A percentile compares a stretch with the other conserved stretches of the same genome.
Conservation (phyloP, 2,888 invertebrate genomes). For the Macrophya alboannulata region DNA sequence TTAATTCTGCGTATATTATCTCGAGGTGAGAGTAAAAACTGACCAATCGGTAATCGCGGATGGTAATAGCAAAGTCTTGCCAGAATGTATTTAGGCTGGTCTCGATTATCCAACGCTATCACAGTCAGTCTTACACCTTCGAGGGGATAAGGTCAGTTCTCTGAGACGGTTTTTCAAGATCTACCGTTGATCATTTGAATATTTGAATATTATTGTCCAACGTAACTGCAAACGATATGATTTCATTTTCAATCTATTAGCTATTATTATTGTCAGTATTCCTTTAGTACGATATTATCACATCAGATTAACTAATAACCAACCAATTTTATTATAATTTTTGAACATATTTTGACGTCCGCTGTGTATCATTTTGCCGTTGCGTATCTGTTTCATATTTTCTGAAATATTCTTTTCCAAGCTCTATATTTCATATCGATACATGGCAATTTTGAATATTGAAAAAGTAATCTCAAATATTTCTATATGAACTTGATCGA, state of each 20-base stretch:
- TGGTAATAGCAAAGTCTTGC: constrained; percentile 50
- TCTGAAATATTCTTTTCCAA: not conserved
- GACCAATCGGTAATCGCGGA: constrained; percentile 51
- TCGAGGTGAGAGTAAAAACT: constrained; percentile 27
- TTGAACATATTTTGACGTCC: not conserved
- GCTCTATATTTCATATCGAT: not conserved
- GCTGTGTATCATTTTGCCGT: not conserved
- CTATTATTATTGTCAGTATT: not conserved
- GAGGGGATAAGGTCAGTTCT: constrained; percentile 54
- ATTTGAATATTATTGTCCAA: constrained; percentile 11
- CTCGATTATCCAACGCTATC: constrained; percentile 52
- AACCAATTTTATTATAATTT: not conserved
- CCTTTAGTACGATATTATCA: too few relatives aligned
- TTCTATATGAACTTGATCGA: not conserved
- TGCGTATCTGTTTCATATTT: not conserved
- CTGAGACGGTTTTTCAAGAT: not conserved
- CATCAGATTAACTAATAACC: not conserved
- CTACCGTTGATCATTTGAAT: not conserved
- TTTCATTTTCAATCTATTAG: constrained; percentile 39
- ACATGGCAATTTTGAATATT: not conserved
- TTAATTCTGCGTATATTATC: constrained; percentile 9
- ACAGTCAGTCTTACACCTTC: constrained; percentile 55
- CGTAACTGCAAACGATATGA: not conserved
- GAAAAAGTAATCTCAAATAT: not conserved
- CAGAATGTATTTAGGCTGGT: constrained; percentile 55